Evolutionary conservation across 1,140 invertebrate genomes (phyloP).

Genomic region (Spodoptera frugiperda): DNA sequence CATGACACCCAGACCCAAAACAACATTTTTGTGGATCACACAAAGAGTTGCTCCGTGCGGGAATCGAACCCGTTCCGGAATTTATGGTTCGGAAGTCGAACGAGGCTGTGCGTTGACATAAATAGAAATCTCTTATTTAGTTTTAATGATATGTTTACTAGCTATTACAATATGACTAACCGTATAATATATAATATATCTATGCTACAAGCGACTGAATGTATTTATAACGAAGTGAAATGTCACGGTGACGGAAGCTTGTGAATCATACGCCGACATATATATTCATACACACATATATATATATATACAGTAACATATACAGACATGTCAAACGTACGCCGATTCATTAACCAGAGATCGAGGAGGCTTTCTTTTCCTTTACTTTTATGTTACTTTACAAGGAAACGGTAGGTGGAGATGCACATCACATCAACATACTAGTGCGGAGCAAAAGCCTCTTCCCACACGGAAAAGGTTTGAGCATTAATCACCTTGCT

Average conservation of each 20-base stretch:
- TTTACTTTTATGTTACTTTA: background rate
- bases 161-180: background rate
- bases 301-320: no score
- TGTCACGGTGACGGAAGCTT: constrained; percentile 1
- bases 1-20: no score
- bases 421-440: no score
- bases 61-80: no score
- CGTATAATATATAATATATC: background rate
- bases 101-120: no score
- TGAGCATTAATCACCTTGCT: no score
- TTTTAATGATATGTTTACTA: background rate
- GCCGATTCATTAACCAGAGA: constrained; percentile 10
- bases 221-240: constrained; percentile 45
- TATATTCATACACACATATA: background rate
- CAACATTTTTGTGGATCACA: no score
- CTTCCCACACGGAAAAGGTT: no score
- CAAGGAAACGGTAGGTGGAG: no score
- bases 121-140: background rate
- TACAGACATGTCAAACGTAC: constrained; percentile 1
- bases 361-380: constrained; percentile 40
- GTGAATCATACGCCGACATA: constrained; percentile 28
- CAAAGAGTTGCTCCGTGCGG: no score
- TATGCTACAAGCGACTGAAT: constrained; percentile 2
- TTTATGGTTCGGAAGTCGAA: no score
- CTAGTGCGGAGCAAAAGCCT: no score